These are phyloP conservation scores for Paramuricea clavata DNA, from an alignment of 92 coral and sea anemone species.

Conservation along the genomic window DNA sequence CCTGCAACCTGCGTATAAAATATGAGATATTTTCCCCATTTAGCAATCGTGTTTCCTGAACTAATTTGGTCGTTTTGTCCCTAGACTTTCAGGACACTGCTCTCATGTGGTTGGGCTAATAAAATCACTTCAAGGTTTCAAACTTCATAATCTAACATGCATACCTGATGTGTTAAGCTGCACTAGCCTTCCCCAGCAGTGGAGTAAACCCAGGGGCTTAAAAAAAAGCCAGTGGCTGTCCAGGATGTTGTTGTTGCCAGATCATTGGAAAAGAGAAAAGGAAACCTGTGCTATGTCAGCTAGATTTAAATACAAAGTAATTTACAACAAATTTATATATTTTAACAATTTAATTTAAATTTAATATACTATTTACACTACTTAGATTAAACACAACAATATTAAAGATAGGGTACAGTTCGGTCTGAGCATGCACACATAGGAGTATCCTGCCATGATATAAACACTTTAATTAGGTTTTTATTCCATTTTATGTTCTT, in stretches of 20 bases:
- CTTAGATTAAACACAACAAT: too few relatives aligned
- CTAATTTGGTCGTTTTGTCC: too few relatives aligned
- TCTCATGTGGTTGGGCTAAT: slow-evolving; percentile 57
- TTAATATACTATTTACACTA: too few relatives aligned
- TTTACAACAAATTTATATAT: not conserved
- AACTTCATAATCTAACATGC: slow-evolving; percentile 49
- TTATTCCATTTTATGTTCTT: too few relatives aligned
- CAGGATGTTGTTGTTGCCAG: not conserved
- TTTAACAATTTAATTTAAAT: too few relatives aligned
- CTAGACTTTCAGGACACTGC: slow-evolving; percentile 45
- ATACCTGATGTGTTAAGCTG: slow-evolving; percentile 55
- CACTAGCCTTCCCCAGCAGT: not conserved
- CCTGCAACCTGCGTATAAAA: too few relatives aligned
- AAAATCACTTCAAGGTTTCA: slow-evolving; percentile 57
- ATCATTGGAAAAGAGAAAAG: not conserved
- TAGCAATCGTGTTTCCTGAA: too few relatives aligned
- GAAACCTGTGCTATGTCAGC: slow-evolving; percentile 36
- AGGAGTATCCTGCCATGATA: not conserved
- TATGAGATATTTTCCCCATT: too few relatives aligned
- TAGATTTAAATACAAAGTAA: slow-evolving; percentile 35
- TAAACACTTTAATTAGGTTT: not conserved
- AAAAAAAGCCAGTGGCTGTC: not conserved
- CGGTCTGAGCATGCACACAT: too few relatives aligned
- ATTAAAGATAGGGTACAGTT: too few relatives aligned
- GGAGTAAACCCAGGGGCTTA: not conserved